Conservation (phyloP, 2,888 invertebrate species). For the Athalia cordata region DNA sequence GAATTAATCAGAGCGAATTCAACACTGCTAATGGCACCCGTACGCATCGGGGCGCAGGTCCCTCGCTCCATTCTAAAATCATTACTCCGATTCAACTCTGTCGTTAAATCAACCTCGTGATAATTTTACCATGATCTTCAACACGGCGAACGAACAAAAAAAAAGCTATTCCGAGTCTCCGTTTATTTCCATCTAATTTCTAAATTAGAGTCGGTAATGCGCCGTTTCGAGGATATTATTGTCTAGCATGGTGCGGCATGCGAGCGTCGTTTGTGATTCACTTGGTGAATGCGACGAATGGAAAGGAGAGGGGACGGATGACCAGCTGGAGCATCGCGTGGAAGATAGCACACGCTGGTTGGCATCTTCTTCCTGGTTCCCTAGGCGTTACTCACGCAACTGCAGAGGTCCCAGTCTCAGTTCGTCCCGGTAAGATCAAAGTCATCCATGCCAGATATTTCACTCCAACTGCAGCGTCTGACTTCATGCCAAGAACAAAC, state of each 20-base stretch:
- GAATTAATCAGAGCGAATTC: conserved; percentile 33
- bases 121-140: too few relatives aligned
- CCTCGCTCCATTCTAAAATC: not conserved
- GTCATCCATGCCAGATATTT: conserved; percentile 63
- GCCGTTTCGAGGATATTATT: conserved; percentile 55
- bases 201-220: too few relatives aligned
- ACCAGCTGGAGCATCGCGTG: conserved; percentile 41
- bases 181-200: too few relatives aligned
- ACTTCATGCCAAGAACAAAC: conserved; percentile 60
- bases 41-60: not conserved
- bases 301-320: not conserved
- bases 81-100: not conserved
- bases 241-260: too few relatives aligned
- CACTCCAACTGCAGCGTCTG: conserved; percentile 59
- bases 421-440: conserved; percentile 57
- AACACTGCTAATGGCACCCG: conserved; percentile 15
- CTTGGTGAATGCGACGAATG: conserved; percentile 28
- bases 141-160: too few relatives aligned
- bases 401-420: conserved; percentile 32
- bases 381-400: conserved; percentile 48
- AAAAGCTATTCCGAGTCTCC: too few relatives aligned
- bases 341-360: conserved; percentile 46
- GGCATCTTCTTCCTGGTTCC: conserved; percentile 56
- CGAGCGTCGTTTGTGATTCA: conserved; percentile 14
- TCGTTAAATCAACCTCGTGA: too few relatives aligned